Base-by-base conservation (phyloP, 2,888 invertebrate species). In the Caenorhabditis becei region DNA sequence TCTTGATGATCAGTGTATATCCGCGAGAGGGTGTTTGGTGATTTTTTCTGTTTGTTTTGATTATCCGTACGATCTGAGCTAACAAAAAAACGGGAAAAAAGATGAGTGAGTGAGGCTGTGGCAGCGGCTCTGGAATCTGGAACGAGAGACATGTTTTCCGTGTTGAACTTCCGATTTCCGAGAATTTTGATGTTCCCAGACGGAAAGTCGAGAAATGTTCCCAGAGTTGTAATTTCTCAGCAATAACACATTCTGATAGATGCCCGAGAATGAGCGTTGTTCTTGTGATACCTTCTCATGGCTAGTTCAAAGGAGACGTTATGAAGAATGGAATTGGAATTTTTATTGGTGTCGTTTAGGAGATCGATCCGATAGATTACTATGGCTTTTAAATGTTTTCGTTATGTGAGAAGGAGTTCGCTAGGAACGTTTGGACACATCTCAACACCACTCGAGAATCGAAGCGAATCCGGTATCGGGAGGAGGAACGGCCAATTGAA, bases 341-440 rank as follows among this genome's bases (percentile, higher is more conserved):
- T 71, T 66, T 66, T 66, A 66, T 75, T 66, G 47, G 61, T 51
- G 44, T 75, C 75, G 75, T 75, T 75, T 53, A 28, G 35, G 65
- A 75, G 75, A 75, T 75, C 75, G 59, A 66, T 75, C 44, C 66
- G 32, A 66, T 61, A 75, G 75, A 75, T 75, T 75, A 66, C 75
- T 75, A 75, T 44, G 59, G 75, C 41, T 75, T 74, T 66, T 56
- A 56, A 66, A 74, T 74, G 74, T 74, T 75, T 75, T 75, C 75
- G 59, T 75, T 61, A 75, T 75, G 75, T 75, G 75, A 75, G 75
- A 75, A 75, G 59, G 66, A 75, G 75, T 65, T 66, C 61, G 59
- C 26, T 16, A 18, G 20, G 23, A 66, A 59, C n/a, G 14, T 66
- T 75, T 75, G 41, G 61, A 67, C 75, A 75, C 66, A 66, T 26